A percentile compares a stretch with the other conserved stretches of the same genome.
Conservation (phyloP, 92 coral and sea anemone genomes). For the Paragorgia papillata region DNA sequence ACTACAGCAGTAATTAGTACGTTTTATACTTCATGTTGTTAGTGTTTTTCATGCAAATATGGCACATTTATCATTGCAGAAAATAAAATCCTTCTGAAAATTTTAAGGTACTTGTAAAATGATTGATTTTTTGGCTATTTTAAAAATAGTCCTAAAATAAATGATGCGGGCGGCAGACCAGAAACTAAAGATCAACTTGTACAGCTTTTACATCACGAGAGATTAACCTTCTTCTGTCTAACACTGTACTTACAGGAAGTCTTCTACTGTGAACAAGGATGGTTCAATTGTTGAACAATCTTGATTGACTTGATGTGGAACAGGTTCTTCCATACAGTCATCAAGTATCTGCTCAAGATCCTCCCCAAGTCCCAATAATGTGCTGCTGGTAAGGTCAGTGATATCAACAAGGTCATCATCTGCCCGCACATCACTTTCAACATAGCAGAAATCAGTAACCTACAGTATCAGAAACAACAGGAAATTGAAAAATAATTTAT, state of each 20-base stretch:
- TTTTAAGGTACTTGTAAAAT: too few species aligned
- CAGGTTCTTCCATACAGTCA: background rate
- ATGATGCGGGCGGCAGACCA: too few species aligned
- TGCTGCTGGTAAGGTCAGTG: background rate
- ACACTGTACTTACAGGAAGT: conserved; percentile 21
- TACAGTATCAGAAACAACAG: background rate
- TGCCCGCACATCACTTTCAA: background rate
- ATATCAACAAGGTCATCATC: conserved; percentile 5
- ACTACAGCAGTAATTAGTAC: too few species aligned
- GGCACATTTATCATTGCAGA: too few species aligned
- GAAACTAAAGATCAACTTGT: too few species aligned
- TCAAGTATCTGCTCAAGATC: conserved; percentile 6
- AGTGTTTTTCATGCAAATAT: too few species aligned
- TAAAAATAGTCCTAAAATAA: too few species aligned
- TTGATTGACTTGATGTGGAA: background rate
- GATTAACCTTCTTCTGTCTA: background rate
- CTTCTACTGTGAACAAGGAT: background rate
- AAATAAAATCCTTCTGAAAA: too few species aligned
- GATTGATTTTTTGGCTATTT: too few species aligned
- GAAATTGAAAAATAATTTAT: too few species aligned
- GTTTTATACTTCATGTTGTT: too few species aligned
- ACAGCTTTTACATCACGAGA: too few species aligned
- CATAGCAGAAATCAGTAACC: conserved; percentile 5
- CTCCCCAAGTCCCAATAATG: background rate
- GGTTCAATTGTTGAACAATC: background rate